Evolutionary conservation across 1,140 invertebrate species (phyloP), one percentile per base, ranked within the genome.

Genomic region (Trichonephila clavata): DNA sequence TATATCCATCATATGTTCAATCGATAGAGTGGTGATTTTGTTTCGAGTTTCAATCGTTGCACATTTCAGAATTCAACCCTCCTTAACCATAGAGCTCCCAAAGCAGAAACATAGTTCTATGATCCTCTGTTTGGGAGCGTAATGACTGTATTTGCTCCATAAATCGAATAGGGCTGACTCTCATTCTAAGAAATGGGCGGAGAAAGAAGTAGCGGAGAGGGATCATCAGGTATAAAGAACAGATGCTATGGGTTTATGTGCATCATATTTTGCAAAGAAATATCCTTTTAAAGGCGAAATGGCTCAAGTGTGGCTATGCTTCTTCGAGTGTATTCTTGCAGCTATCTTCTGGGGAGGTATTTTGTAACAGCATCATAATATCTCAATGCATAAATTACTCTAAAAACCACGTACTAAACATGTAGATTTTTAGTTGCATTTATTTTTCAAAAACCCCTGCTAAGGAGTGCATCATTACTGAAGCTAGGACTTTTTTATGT

Each of bases 211-310:
- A 32, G 27, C 24, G 27, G 71, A 77, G 27, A 77, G 39, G 71
- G 71, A 77, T 77, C 71, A 77, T 77, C 71, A 77, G 32, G 71
- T 77, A 77, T 77, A 77, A 77, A 77, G 71, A 77, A 39, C 71
- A 77, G 71, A 77, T 77, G 32, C 27, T 39, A 32, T 32, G 27
- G 18, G 71, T 77, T 77, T 77, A 77, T 77, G 71, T 77, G 71
- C 18, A 32, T 77, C 71, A 77, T 77, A 77, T 77, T 77, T 77
- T 32, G 71, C 18, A 8, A 32, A 18, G 14, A 39, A 77, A 32
- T 16, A 4, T 32, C 16, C 32, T 68, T 77, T 77, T 18, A 32
- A 39, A 77, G 18, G 71, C 4, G 27, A 77, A 77, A 77, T 77
- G 71, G 71, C 32, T 32, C 71, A 77, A 32, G 71, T 39, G 18